Conservation (phyloP, 1,140 invertebrate species). For the Zeugodacus cucurbitae region DNA sequence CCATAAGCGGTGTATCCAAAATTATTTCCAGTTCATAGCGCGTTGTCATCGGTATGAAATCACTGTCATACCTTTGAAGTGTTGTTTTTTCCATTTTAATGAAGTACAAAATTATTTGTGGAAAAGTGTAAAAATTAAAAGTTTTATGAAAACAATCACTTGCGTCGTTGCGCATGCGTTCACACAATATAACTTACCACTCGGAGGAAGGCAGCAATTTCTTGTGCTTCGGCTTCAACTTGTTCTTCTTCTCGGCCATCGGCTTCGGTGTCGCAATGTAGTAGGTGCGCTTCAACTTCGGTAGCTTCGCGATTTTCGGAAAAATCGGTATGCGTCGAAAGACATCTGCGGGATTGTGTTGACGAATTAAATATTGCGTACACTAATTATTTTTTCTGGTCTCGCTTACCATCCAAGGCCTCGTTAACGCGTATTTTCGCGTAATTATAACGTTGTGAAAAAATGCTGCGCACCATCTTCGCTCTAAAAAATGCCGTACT, state of each 20-base stretch:
- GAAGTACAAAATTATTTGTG: background rate
- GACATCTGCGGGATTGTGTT: constrained; percentile 20
- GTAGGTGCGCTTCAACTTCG: constrained; percentile 40
- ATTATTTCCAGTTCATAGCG: constrained; percentile 43
- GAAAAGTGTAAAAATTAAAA: background rate
- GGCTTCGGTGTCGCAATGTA: constrained; percentile 40
- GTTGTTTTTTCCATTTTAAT: background rate
- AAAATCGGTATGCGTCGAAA: constrained; percentile 43
- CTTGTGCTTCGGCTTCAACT: constrained; percentile 32
- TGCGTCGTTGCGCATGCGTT: no score
- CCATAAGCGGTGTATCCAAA: constrained; percentile 41
- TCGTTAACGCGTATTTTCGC: constrained; percentile 42
- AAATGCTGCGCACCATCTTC: constrained; percentile 43
- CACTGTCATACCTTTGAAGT: constrained; percentile 44
- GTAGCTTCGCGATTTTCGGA: constrained; percentile 44
- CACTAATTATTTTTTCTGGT: no score
- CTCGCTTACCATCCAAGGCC: constrained; percentile 42
- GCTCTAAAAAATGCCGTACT: background rate
- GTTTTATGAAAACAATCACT: no score
- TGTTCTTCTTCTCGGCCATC: constrained; percentile 36
- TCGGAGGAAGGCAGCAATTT: constrained; percentile 40
- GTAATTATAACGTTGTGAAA: constrained; percentile 45
- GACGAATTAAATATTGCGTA: background rate
- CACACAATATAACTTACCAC: constrained; percentile 28
- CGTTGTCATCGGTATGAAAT: constrained; percentile 44